These are phyloP conservation scores for Dicranocentrus wangi DNA, from an alignment of 2,888 invertebrate genomes.

Conservation along the genomic window DNA sequence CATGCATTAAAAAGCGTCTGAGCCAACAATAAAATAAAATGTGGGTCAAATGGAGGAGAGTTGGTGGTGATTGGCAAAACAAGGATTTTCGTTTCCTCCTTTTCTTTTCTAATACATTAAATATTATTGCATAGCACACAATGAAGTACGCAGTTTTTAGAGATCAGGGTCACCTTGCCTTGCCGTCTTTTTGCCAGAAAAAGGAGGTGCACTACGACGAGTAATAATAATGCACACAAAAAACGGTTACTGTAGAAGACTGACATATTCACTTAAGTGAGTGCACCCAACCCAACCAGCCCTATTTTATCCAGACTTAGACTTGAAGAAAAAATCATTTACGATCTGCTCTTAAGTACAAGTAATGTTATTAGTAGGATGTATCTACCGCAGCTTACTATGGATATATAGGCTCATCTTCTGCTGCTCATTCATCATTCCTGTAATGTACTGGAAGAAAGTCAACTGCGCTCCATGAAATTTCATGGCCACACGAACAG, in stretches of 20 bases:
- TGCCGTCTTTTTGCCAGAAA: constrained; percentile 32
- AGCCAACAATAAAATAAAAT: not conserved
- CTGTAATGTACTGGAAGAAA: constrained; percentile 60
- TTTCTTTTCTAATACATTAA: not conserved
- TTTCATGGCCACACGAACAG: constrained; percentile 53
- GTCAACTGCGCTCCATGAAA: constrained; percentile 53
- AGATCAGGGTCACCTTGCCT: constrained; percentile 58
- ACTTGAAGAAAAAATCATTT: too few relatives aligned
- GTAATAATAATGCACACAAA: not conserved
- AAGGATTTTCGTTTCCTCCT: too few relatives aligned
- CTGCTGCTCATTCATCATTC: constrained; percentile 56
- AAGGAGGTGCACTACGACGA: not conserved
- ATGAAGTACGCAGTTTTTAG: constrained; percentile 40
- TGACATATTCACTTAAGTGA: not conserved
- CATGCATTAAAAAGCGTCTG: not conserved
- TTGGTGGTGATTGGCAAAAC: too few relatives aligned
- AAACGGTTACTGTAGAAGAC: not conserved
- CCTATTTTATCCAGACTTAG: not conserved
- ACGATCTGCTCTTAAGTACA: not conserved
- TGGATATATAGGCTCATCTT: constrained; percentile 13
- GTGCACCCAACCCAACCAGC: not conserved
- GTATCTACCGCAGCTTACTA: not conserved
- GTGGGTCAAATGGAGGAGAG: constrained; percentile 17
- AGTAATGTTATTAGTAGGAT: not conserved
- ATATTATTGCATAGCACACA: not conserved